Percentiles rank a stretch among this genome's conserved stretches.
Evolutionary conservation across 2,113 vertebrate species (phyloP).

Genomic region (Saccopteryx bilineata): DNA sequence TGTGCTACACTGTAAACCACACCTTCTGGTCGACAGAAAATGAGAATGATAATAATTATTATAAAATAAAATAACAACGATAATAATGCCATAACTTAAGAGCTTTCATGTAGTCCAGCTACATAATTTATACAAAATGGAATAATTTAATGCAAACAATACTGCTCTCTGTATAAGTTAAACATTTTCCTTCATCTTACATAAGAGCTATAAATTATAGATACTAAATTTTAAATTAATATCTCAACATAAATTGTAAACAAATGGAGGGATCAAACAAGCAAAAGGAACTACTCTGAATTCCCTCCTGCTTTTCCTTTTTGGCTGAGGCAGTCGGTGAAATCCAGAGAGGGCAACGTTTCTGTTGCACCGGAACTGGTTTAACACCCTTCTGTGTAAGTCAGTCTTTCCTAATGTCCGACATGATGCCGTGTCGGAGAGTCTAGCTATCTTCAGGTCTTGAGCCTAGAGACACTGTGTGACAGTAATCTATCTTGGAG

Average conservation of each 20-base stretch:
- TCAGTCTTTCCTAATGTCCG: not conserved
- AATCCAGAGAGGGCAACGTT: not conserved
- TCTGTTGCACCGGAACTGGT: not conserved
- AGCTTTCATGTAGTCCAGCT: slow-evolving; percentile 98
- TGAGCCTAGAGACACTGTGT: not conserved
- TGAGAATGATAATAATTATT: slow-evolving; percentile 88
- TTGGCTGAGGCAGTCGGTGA: slow-evolving; percentile 62
- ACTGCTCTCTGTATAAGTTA: slow-evolving; percentile 91
- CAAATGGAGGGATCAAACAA: slow-evolving; percentile 85
- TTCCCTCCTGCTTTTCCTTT: slow-evolving; percentile 81
- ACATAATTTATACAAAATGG: slow-evolving; percentile 93
- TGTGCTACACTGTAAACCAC: slow-evolving; percentile 90
- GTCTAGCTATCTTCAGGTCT: not conserved
- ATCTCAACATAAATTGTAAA: slow-evolving; percentile 91
- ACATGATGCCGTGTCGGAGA: not conserved
- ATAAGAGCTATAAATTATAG: slow-evolving; percentile 91
- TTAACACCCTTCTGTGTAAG: not conserved
- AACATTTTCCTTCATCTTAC: slow-evolving; percentile 91
- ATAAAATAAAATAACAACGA: slow-evolving; percentile 84
- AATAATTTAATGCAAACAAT: slow-evolving; percentile 96
- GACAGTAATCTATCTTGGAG: slow-evolving; percentile 23
- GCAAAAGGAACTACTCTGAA: slow-evolving; percentile 83
- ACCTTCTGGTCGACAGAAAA: slow-evolving; percentile 92
- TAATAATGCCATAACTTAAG: slow-evolving; percentile 96
- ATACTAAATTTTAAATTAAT: slow-evolving; percentile 88